Percentiles rank a stretch among this genome's conserved stretches.
phyloP scores from a whole-genome alignment of 2,888 invertebrate species.

The Malthinus flaveolus region DNA sequence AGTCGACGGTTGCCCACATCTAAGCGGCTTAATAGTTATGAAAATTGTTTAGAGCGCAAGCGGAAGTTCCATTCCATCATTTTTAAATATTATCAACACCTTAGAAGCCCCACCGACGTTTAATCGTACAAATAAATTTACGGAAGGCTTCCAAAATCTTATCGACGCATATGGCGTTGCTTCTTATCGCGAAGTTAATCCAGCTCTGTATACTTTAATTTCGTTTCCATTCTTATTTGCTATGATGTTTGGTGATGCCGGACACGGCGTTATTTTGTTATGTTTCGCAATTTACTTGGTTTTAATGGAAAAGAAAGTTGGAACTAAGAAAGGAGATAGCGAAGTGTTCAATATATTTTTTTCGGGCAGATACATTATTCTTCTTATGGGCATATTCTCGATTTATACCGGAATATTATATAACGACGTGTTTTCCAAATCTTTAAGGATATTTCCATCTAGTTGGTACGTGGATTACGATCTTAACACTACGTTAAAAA shows the following conservation, averaged over 20 bases:
- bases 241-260: conserved; percentile 95
- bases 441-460: conserved; percentile 72
- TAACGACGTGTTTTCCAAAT: conserved; percentile 79
- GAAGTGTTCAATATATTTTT: conserved; percentile 80
- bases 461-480: conserved; percentile 57
- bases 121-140: conserved; percentile 91
- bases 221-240: conserved; percentile 95
- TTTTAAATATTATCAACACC: conserved; percentile 86
- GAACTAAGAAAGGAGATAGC: conserved; percentile 68
- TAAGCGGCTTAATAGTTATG: too few relatives aligned
- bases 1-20: conserved; percentile 48
- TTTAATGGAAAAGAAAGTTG: conserved; percentile 73
- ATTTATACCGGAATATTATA: conserved; percentile 79
- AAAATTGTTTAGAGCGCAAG: conserved; percentile 60
- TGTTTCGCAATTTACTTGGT: conserved; percentile 82
- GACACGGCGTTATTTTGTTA: conserved; percentile 85
- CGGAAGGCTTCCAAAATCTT: conserved; percentile 87
- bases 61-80: conserved; percentile 89
- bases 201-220: conserved; percentile 66
- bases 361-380: conserved; percentile 75
- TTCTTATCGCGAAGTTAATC: conserved; percentile 90
- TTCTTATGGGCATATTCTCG: conserved; percentile 78
- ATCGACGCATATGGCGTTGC: conserved; percentile 94
- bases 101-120: conserved; percentile 86
- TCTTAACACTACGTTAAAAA: conserved; percentile 30